Evolutionary conservation across 1,140 invertebrate genomes (phyloP).

Genomic region (Lanistes nyassanus): DNA sequence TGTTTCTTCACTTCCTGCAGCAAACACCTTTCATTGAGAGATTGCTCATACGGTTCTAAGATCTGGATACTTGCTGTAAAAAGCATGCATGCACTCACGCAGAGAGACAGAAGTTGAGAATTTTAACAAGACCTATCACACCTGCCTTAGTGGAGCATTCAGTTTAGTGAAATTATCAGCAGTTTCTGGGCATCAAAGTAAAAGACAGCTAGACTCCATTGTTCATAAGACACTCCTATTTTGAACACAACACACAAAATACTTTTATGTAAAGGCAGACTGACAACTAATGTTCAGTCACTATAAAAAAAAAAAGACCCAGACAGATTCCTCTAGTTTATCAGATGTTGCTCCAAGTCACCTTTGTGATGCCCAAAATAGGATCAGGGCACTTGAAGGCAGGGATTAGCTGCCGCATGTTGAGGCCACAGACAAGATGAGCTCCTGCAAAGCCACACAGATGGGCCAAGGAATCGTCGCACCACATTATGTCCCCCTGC

Average conservation of each 20-base stretch:
- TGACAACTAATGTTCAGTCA: no score
- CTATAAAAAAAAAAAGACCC: not conserved
- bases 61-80: no score
- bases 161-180: no score
- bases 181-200: no score
- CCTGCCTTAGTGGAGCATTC: no score
- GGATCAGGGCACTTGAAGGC: slow-evolving; percentile 49
- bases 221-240: not conserved
- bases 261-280: not conserved
- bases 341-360: slow-evolving; percentile 7
- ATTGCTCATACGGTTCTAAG: not conserved
- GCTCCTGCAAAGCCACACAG: slow-evolving; percentile 53
- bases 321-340: not conserved
- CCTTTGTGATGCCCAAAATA: slow-evolving; percentile 43
- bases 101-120: no score
- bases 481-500: slow-evolving; percentile 56
- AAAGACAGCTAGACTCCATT: no score
- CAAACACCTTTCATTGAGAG: not conserved
- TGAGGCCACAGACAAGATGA: slow-evolving; percentile 47
- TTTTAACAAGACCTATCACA: no score
- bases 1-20: slow-evolving; percentile 71
- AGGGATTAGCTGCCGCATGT: slow-evolving; percentile 58
- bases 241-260: not conserved
- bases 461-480: slow-evolving; percentile 56
- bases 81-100: no score